Conservation (phyloP, 2,797 vertebrate genomes). For the Microhierax caerulescens region DNA sequence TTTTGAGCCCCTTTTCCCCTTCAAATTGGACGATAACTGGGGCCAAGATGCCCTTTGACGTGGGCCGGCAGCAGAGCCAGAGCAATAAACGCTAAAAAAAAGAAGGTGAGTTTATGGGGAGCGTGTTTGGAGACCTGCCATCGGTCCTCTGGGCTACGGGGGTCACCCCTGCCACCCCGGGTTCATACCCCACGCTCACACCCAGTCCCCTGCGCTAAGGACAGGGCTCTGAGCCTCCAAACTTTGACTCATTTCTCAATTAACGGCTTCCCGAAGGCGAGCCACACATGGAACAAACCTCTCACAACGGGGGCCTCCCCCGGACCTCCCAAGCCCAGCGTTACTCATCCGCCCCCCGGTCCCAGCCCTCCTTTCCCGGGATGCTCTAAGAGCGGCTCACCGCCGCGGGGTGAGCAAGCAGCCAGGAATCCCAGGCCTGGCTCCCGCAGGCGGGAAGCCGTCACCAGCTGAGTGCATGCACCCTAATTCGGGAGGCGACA, state of each 20-base stretch:
- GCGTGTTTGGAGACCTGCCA: accelerated
- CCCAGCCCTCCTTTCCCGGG: not conserved
- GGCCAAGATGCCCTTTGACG: not conserved
- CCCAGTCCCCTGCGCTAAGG: not conserved
- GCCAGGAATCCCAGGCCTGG: not conserved
- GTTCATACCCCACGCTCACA: accelerated
- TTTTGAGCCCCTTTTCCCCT: not conserved
- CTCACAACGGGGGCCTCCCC: not conserved
- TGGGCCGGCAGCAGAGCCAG: not conserved
- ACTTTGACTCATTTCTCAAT: constrained; percentile 57
- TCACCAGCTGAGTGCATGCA: not conserved
- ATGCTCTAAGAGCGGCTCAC: not conserved
- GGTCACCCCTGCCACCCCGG: accelerated
- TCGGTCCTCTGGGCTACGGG: not conserved
- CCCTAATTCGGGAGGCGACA: not conserved
- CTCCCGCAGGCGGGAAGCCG: not conserved
- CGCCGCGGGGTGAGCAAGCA: not conserved
- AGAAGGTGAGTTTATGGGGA: not conserved
- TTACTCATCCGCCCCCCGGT: not conserved
- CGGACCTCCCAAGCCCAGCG: not conserved
- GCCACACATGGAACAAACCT: constrained; percentile 29
- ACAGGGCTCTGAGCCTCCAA: not conserved
- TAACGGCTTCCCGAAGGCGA: not conserved
- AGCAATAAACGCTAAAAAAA: not conserved
- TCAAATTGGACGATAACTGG: accelerated